Evolutionary conservation across 2,888 invertebrate genomes (phyloP).

Genomic region (Harmothoe impar): DNA sequence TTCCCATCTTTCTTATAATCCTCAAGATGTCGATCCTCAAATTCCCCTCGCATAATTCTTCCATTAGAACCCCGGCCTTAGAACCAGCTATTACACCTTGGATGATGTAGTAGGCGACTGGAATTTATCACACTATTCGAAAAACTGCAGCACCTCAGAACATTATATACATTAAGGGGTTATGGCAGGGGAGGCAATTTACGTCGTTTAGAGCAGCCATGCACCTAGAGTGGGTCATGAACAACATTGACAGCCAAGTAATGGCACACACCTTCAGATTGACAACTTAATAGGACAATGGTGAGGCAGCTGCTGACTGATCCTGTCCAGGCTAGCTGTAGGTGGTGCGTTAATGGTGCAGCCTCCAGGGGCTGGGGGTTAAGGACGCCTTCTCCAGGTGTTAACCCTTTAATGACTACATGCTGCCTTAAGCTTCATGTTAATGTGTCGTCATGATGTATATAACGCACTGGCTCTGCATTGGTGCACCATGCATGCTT

Average conservation of each 20-base stretch:
- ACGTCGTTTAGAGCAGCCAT: not conserved
- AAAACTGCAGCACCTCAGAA: not conserved
- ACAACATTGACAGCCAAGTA: not conserved
- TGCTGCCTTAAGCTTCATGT: too few species aligned
- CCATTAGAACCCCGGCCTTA: too few species aligned
- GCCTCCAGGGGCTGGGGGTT: not conserved
- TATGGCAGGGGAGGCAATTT: not conserved
- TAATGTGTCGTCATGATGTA: too few species aligned
- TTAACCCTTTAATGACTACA: too few species aligned
- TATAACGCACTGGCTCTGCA: too few species aligned
- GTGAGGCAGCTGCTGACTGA: constrained; percentile 15
- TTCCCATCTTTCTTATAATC: too few species aligned
- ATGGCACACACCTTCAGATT: not conserved
- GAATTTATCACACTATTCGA: not conserved
- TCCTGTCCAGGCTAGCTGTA: constrained; percentile 9
- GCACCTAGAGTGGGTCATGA: not conserved
- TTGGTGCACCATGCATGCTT: too few species aligned
- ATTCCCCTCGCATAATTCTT: too few species aligned
- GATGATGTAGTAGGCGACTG: not conserved
- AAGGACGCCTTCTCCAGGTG: not conserved
- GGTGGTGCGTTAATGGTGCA: not conserved
- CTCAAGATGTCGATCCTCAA: too few species aligned
- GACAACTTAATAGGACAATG: constrained; percentile 57
- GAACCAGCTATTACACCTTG: too few species aligned
- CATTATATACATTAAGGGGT: constrained; percentile 24